Conservation (phyloP, 2,888 invertebrate genomes). For the Pemphredon lugubris region DNA sequence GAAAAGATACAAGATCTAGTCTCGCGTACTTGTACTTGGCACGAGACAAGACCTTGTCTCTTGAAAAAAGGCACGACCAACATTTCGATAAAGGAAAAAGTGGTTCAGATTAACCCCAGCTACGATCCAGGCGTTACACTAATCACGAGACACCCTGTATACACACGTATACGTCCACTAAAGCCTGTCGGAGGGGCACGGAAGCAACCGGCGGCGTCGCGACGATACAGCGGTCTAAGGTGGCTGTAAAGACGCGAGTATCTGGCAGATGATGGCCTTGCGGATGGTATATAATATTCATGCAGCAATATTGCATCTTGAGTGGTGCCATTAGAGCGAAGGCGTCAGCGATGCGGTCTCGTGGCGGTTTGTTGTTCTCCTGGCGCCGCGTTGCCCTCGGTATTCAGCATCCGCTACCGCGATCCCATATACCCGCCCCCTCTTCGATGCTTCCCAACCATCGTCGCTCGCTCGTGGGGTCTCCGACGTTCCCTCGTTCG, state of each 20-base stretch:
- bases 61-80: too few species aligned
- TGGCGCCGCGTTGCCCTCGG: conserved; percentile 52
- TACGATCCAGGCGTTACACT: too few species aligned
- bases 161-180: conserved; percentile 50
- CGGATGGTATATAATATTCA: conserved; percentile 76
- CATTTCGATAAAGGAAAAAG: too few species aligned
- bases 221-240: conserved; percentile 37
- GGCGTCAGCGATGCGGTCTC: conserved; percentile 67
- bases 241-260: conserved; percentile 53
- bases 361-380: conserved; percentile 70
- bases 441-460: conserved; percentile 6
- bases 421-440: not conserved
- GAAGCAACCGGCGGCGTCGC: conserved; percentile 14
- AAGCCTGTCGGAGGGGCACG: conserved; percentile 2
- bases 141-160: not conserved
- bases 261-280: conserved; percentile 57
- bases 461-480: conserved; percentile 18
- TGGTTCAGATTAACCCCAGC: too few species aligned
- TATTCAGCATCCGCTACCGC: conserved; percentile 30
- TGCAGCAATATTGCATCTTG: conserved; percentile 78
- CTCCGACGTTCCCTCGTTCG: conserved; percentile 16
- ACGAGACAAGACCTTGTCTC: too few species aligned
- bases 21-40: too few species aligned
- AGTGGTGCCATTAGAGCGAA: conserved; percentile 76
- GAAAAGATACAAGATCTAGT: too few species aligned